phyloP scores from a whole-genome alignment of 2,113 vertebrate genomes.

The Piliocolobus tephrosceles region DNA sequence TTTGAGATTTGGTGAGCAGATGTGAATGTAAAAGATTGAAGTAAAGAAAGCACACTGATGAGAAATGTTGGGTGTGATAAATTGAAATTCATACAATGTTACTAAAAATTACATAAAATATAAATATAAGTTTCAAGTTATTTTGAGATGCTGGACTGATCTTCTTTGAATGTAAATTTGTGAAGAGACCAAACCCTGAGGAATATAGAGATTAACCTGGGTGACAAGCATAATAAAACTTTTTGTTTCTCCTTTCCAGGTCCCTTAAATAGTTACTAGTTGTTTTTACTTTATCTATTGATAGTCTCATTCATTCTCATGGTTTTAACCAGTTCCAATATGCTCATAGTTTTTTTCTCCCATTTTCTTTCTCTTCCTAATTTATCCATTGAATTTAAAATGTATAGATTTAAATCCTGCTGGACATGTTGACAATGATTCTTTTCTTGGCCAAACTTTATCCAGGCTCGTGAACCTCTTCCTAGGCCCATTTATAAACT shows the following conservation, averaged over 20 bases:
- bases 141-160: not conserved
- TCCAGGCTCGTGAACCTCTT: not conserved
- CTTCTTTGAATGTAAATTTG: not conserved
- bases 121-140: not conserved
- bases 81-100: not conserved
- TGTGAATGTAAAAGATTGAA: not conserved
- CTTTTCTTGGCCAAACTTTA: not conserved
- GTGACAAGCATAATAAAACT: accelerated
- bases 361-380: not conserved
- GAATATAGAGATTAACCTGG: not conserved
- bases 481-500: not conserved
- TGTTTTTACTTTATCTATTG: not conserved
- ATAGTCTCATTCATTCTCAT: not conserved
- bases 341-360: not conserved
- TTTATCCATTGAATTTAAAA: not conserved
- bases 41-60: not conserved
- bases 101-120: not conserved
- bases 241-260: not conserved
- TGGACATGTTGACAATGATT: not conserved
- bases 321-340: not conserved
- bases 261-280: not conserved
- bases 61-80: not conserved
- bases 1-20: not conserved
- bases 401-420: not conserved
- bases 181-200: not conserved